These are phyloP conservation scores for Pagetopsis macropterus DNA, from an alignment of 2,797 vertebrate species.

Conservation along the genomic window DNA sequence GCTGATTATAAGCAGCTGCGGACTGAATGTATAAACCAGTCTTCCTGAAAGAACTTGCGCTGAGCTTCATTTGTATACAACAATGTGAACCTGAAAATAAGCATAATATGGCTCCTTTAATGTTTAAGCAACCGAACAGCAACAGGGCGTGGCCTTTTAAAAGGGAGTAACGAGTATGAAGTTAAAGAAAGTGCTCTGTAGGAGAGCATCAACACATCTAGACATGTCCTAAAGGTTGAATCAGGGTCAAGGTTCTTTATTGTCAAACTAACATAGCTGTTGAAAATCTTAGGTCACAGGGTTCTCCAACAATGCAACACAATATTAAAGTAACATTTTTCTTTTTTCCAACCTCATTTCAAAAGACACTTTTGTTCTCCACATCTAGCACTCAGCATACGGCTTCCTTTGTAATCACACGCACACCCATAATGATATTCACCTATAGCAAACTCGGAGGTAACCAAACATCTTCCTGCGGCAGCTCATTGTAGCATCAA, in stretches of 20 bases:
- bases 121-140: constrained; percentile 35
- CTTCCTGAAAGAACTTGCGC: too few relatives aligned
- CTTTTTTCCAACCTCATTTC: not conserved
- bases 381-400: not conserved
- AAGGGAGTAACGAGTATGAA: constrained; percentile 24
- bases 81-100: too few relatives aligned
- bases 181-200: constrained; percentile 7
- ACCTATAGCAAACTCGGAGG: not conserved
- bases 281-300: too few relatives aligned
- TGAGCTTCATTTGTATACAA: too few relatives aligned
- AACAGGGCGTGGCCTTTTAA: constrained; percentile 45
- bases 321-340: too few relatives aligned
- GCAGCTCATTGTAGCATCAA: constrained; percentile 24
- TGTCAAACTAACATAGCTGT: too few relatives aligned
- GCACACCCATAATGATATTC: not conserved
- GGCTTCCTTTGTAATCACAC: not conserved
- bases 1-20: too few relatives aligned
- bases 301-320: too few relatives aligned
- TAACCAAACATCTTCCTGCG: constrained; percentile 21
- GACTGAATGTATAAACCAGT: too few relatives aligned
- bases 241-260: too few relatives aligned
- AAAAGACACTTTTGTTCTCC: not conserved
- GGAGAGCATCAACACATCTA: constrained; percentile 5
- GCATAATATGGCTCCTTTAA: not conserved
- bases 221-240: constrained; percentile 3